Evolutionary conservation across 2,113 vertebrate species (phyloP).

Genomic region (Clarias macrocephalus): DNA sequence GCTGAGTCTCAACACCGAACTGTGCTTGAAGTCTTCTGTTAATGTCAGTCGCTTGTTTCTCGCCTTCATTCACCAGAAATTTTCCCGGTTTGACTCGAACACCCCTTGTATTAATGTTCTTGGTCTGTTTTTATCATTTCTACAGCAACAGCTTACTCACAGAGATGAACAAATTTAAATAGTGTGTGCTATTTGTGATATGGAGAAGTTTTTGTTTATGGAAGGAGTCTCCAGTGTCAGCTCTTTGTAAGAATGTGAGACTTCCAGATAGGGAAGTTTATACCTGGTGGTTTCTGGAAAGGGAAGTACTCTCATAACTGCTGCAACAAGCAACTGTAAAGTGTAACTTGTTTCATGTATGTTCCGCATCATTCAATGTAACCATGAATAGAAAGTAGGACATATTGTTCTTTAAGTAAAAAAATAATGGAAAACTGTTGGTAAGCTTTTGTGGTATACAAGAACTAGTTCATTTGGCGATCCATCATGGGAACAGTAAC

Average conservation of each 20-base stretch:
- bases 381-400: not conserved
- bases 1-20: too few species aligned
- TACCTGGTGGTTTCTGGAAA: not conserved
- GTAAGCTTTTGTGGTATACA: not conserved
- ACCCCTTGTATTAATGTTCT: not conserved
- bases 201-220: not conserved
- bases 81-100: too few species aligned
- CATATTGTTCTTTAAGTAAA: not conserved
- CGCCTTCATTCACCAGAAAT: too few species aligned
- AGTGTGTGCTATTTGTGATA: not conserved
- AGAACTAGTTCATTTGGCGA: not conserved
- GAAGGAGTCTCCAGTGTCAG: not conserved
- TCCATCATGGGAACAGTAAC: not conserved
- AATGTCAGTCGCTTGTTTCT: too few species aligned
- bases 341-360: not conserved
- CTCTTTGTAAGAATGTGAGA: too few species aligned
- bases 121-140: not conserved
- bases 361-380: not conserved
- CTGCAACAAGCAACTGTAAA: not conserved
- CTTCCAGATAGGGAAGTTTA: not conserved
- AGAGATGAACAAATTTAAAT: not conserved
- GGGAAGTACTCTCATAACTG: not conserved
- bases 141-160: not conserved
- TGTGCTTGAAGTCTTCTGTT: too few species aligned
- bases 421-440: not conserved